These are phyloP conservation scores for Asarcornis scutulata DNA, from an alignment of 2,113 vertebrate species.

Conservation along the genomic window DNA sequence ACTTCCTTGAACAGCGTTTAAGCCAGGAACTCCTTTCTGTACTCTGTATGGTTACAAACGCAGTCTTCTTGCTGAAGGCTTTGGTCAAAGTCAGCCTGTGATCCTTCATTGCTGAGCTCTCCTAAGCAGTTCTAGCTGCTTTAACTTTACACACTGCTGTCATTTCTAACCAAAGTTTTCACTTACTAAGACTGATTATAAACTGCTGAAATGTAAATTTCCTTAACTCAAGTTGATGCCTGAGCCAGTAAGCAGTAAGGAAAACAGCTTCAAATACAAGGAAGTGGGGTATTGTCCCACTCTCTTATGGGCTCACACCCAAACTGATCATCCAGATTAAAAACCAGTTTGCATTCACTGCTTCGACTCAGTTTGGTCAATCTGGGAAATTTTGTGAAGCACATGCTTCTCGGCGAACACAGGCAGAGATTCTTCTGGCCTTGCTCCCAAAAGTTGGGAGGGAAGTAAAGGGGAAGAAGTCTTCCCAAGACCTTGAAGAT, in stretches of 20 bases:
- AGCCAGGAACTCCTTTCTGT: not conserved
- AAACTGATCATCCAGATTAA: not conserved
- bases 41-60: not conserved
- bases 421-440: not conserved
- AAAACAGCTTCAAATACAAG: not conserved
- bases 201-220: not conserved
- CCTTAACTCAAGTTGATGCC: not conserved
- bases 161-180: not conserved
- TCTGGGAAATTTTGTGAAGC: not conserved
- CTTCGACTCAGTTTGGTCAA: not conserved
- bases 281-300: not conserved
- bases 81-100: not conserved
- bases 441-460: not conserved
- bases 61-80: not conserved
- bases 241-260: not conserved
- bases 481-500: conserved; percentile 48
- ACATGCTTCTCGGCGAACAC: not conserved
- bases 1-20: not conserved
- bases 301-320: not conserved
- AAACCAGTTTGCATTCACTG: not conserved
- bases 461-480: not conserved
- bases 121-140: not conserved
- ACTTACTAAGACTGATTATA: not conserved
- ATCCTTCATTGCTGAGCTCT: not conserved
- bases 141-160: not conserved